Evolutionary conservation across 1,140 invertebrate genomes (phyloP).

Genomic region (Drosophila ohnishii): DNA sequence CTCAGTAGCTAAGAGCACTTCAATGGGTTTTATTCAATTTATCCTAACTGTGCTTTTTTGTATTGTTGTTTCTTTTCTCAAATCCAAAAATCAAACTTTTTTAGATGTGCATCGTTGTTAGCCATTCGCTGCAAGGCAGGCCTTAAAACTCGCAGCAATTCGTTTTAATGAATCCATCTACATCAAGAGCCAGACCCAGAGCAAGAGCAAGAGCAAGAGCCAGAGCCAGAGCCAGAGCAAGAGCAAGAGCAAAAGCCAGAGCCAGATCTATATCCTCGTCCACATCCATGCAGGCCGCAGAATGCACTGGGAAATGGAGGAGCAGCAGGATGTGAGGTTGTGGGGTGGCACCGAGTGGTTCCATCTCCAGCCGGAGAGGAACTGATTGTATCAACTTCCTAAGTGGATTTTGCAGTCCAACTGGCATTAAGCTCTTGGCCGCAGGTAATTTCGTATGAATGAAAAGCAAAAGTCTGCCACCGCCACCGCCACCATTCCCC

Average conservation of each 20-base stretch:
- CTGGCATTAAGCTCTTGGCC: conserved; percentile 81
- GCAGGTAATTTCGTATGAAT: conserved; percentile 81
- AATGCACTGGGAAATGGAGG: conserved; percentile 34
- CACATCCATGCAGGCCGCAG: conserved; percentile 45
- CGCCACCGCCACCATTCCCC: background rate
- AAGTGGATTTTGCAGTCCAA: conserved; percentile 82
- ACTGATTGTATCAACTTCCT: conserved; percentile 81
- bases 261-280: conserved; percentile 6
- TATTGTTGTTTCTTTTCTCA: no score
- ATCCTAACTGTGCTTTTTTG: background rate
- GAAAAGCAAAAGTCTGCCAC: conserved; percentile 74
- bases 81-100: background rate
- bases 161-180: conserved; percentile 81
- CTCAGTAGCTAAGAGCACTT: fast-evolving
- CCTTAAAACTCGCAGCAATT: conserved; percentile 76
- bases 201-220: background rate
- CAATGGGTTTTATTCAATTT: background rate
- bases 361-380: conserved; percentile 58
- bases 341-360: conserved; percentile 16
- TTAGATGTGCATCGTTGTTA: conserved; percentile 33
- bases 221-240: conserved; percentile 14
- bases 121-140: conserved; percentile 41
- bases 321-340: conserved; percentile 15
- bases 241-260: background rate
- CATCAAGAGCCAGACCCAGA: conserved; percentile 29